Conservation (phyloP, 37 sponge, comb jelly and placozoan species). For the Haliclona indistincta region DNA sequence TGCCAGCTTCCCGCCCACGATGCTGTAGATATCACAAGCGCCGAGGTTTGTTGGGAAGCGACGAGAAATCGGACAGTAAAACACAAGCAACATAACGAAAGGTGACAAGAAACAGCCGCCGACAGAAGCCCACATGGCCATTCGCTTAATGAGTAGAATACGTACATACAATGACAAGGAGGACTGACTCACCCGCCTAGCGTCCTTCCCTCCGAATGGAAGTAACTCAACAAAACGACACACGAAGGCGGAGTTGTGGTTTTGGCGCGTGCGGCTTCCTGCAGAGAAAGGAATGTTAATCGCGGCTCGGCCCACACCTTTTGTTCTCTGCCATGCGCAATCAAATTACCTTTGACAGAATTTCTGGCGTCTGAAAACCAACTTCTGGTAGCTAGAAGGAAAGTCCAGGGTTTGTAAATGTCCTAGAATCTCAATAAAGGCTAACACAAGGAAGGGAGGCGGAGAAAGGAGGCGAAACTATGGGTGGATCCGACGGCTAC, state of each 20-base stretch:
- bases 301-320: neutral
- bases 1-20: too few species aligned
- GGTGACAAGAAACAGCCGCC: too few species aligned
- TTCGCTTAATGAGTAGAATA: too few species aligned
- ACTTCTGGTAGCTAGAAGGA: neutral
- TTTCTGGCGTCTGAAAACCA: neutral
- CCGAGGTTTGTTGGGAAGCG: too few species aligned
- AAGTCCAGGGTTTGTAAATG: neutral
- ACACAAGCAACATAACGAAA: too few species aligned
- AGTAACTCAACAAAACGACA: neutral
- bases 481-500: neutral
- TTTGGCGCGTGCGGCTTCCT: conserved; percentile 10
- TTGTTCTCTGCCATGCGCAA: neutral
- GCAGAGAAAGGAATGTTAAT: neutral
- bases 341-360: too few species aligned
- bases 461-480: neutral
- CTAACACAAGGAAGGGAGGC: neutral
- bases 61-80: too few species aligned
- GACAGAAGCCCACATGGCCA: too few species aligned
- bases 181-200: too few species aligned
- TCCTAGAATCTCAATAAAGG: neutral
- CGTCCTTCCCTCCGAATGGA: conserved; percentile 11
- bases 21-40: too few species aligned
- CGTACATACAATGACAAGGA: too few species aligned
- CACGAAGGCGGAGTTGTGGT: conserved; percentile 34